Conservation (phyloP, 2,888 invertebrate species). For the Napeogenes inachia region DNA sequence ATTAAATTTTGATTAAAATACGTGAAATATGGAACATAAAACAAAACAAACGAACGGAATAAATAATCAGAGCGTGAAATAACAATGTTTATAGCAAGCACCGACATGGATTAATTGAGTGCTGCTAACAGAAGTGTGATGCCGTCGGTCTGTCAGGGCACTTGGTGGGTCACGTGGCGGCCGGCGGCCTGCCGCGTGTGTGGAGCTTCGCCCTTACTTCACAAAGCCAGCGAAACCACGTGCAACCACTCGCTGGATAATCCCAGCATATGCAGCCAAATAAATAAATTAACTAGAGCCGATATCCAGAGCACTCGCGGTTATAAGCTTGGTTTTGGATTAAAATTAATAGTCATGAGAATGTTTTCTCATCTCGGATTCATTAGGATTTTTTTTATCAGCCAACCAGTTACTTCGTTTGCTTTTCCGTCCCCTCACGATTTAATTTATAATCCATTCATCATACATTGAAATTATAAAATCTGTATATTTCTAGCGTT, state of each 20-base stretch:
- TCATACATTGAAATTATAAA: too few species aligned
- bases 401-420: neutral
- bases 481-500: too few species aligned
- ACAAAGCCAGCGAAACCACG: slow-evolving; percentile 35
- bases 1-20: neutral
- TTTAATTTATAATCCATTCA: too few species aligned
- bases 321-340: slow-evolving; percentile 41
- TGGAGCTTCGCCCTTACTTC: slow-evolving; percentile 26
- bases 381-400: slow-evolving; percentile 9
- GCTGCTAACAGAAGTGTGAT: slow-evolving; percentile 62
- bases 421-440: too few species aligned
- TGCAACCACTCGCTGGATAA: slow-evolving; percentile 53
- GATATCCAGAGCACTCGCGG: slow-evolving; percentile 41
- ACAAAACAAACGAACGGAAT: neutral
- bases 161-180: slow-evolving; percentile 53
- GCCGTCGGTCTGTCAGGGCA: slow-evolving; percentile 62
- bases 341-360: slow-evolving; percentile 53
- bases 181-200: slow-evolving; percentile 32
- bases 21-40: neutral
- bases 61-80: slow-evolving; percentile 27
- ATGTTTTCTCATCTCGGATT: slow-evolving; percentile 27
- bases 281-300: slow-evolving; percentile 72
- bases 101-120: slow-evolving; percentile 70
- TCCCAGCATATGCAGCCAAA: slow-evolving; percentile 66
- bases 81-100: slow-evolving; percentile 41